Evolutionary conservation across 2,797 vertebrate species (phyloP), one percentile per base, ranked within the genome.

Genomic region (Menidia menidia): DNA sequence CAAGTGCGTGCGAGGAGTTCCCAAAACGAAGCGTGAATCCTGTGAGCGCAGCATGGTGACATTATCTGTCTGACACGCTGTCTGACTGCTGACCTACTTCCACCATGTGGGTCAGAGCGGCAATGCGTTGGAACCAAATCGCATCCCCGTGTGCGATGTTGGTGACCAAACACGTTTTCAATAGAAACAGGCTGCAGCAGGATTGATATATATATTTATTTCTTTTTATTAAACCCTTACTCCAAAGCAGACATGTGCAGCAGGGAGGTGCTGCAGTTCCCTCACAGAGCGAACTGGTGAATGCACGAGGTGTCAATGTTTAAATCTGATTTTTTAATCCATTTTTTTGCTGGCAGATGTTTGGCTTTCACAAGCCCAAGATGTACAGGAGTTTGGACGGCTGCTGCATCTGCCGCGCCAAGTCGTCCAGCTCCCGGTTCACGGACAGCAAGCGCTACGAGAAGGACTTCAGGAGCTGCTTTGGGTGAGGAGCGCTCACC

Each of bases 311-410:
- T 61, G 15, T 50, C 53, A 3, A 80, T 39, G n/a, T 50, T 55
- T 47, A 18, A 78, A 63, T 60, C 25, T 25, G 25, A 25, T 25
- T 25, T 25, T 2, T 25, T n/a, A n/a, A 0, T 14, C 59, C 43
- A 68, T 64, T 35, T 59, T 25, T 25, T 18, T 68, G 15, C 54
- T 71, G 50, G 73, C 92, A 97, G 94, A 99, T 99, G 98, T 99
- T 99, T 95, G 98, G 98, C 94, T 99, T 99, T 92, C 98, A 99
- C 92, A 99, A 99, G 95, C 98, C 98, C 85, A 99, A 99, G 93
- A 99, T 99, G 96, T 99, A 99, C 92, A 93, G 97, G 85, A 98
- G 98, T 93, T 92, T 98, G 94, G 96, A 98, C 14, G 98, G 98
- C 76, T 99, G 98, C 92, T 99, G 98, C 90, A 99, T 99, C 92